These are phyloP conservation scores for Drosophila ambigua DNA, from an alignment of 1,140 invertebrate genomes.

Conservation along the genomic window DNA sequence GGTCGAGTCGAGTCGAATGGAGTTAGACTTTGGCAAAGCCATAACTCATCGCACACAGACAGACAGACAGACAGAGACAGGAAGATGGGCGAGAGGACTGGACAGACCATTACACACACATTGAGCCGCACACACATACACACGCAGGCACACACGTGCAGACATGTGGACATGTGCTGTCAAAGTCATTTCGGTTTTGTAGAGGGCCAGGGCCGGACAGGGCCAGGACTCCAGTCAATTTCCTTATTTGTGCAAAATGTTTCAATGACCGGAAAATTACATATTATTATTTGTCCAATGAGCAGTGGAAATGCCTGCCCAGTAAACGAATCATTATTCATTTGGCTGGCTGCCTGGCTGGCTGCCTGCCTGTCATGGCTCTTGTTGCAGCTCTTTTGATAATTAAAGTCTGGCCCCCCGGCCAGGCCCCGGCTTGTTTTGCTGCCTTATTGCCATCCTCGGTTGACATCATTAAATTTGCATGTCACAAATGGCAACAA, in stretches of 20 bases:
- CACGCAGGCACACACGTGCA: slow-evolving; percentile 3
- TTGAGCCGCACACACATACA: slow-evolving; percentile 7
- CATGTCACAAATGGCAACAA: slow-evolving; percentile 7
- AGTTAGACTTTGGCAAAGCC: slow-evolving; percentile 42
- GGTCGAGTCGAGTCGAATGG: slow-evolving; percentile 40
- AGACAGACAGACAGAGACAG: not conserved
- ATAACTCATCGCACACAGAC: slow-evolving; percentile 60
- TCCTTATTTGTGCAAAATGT: slow-evolving; percentile 75
- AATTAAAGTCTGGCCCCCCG: slow-evolving; percentile 62
- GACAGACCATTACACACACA: slow-evolving; percentile 32
- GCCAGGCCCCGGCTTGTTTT: not conserved
- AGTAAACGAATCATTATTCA: slow-evolving; percentile 65
- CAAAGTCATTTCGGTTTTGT: slow-evolving; percentile 54
- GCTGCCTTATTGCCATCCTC: slow-evolving; percentile 15
- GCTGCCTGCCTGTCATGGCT: not conserved
- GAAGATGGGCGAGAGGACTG: not conserved
- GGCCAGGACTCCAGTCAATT: slow-evolving; percentile 52
- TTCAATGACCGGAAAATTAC: slow-evolving; percentile 80
- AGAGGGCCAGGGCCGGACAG: no score
- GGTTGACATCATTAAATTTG: slow-evolving; percentile 66
- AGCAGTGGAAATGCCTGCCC: slow-evolving; percentile 29
- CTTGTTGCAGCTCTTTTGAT: slow-evolving; percentile 49
- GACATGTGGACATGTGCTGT: slow-evolving; percentile 27
- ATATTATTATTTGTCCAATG: slow-evolving; percentile 76
- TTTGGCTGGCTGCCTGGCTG: slow-evolving; percentile 21